A percentile compares a stretch with the other conserved stretches of the same genome.
Conservation (phyloP, 2,113 vertebrate species). For the Misgurnus anguillicaudatus region DNA sequence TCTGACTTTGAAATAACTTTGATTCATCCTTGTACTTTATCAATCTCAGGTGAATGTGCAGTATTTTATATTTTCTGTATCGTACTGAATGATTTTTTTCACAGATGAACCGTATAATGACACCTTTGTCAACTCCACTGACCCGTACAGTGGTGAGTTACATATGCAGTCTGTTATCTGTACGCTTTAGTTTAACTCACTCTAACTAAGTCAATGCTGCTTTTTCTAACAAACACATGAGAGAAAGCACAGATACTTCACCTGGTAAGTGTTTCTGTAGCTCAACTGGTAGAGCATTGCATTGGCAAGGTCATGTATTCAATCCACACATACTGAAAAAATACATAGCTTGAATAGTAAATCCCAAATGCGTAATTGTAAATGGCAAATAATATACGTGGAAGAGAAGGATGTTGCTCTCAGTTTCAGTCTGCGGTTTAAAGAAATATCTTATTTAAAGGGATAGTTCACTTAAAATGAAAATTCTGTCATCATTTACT, state of each 20-base stretch:
- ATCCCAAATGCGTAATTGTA: no score
- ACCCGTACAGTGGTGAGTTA: slow-evolving; percentile 91
- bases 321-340: no score
- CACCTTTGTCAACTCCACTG: slow-evolving; percentile 86
- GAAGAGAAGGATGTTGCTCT: no score
- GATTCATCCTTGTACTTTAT: not conserved
- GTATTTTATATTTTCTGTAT: not conserved
- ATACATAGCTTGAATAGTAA: no score
- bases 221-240: slow-evolving; percentile 31
- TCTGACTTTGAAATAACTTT: not conserved
- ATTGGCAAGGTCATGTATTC: no score
- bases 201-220: slow-evolving; percentile 70
- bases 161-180: slow-evolving; percentile 55
- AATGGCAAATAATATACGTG: no score
- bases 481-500: no score
- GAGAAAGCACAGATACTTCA: not conserved
- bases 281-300: no score
- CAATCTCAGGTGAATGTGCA: not conserved
- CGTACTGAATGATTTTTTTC: slow-evolving; percentile 72
- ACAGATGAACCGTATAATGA: slow-evolving; percentile 91
- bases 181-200: slow-evolving; percentile 59
- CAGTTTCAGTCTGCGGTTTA: no score
- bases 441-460: no score
- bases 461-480: no score
- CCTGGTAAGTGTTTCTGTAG: not conserved